phyloP scores from a whole-genome alignment of 2,888 invertebrate species.

The Hypena proboscidalis region DNA sequence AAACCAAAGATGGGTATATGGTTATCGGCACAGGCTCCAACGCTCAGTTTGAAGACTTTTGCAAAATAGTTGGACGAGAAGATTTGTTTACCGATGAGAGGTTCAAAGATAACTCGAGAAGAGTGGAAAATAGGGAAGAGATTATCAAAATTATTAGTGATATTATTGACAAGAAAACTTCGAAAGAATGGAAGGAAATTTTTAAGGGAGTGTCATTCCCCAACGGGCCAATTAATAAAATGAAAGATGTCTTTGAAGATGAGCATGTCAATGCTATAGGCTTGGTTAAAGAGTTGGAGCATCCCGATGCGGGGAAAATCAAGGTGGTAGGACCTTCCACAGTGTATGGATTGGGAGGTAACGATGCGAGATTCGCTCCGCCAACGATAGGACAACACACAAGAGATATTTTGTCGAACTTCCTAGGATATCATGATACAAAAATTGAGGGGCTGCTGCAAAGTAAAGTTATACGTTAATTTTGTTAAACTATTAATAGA shows the following conservation, averaged over 20 bases:
- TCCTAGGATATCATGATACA: constrained; percentile 87
- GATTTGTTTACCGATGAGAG: constrained; percentile 87
- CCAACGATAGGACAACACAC: constrained; percentile 96
- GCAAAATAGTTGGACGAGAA: constrained; percentile 85
- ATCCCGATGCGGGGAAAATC: constrained; percentile 89
- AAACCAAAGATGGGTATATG: constrained; percentile 92
- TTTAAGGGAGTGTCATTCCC: constrained; percentile 93
- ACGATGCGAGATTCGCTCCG: constrained; percentile 90
- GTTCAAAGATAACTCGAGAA: constrained; percentile 89
- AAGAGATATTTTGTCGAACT: constrained; percentile 87
- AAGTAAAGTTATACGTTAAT: constrained; percentile 66
- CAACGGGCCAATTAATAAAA: constrained; percentile 95
- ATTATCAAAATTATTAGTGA: constrained; percentile 87
- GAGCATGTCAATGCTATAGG: constrained; percentile 91
- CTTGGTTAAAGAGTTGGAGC: constrained; percentile 89
- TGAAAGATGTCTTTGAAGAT: constrained; percentile 94
- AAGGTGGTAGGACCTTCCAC: constrained; percentile 96
- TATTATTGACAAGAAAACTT: constrained; percentile 86
- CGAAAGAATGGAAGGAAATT: constrained; percentile 89
- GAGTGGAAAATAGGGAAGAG: constrained; percentile 91
- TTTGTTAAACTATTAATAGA: not conserved
- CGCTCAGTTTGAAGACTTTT: constrained; percentile 90
- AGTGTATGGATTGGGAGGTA: constrained; percentile 89
- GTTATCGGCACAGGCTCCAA: constrained; percentile 96
- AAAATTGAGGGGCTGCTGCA: constrained; percentile 85